Base-by-base conservation (phyloP, 2,888 invertebrate species). In the Ochropleura leucogaster region DNA sequence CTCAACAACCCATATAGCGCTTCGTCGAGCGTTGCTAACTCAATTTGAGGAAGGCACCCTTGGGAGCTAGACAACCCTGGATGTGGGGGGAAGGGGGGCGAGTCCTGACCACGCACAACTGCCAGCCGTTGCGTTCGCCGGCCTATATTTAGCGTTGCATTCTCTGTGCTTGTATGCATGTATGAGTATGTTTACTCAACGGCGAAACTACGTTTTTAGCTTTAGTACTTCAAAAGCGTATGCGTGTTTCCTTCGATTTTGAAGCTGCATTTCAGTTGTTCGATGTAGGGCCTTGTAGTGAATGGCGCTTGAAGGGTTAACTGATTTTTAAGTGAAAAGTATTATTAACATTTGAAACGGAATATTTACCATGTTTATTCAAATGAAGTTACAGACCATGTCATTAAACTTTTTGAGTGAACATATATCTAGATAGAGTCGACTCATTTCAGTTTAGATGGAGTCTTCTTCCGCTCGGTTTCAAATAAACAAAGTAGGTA, bases 71-170 rank as follows among this genome's bases (percentile, higher is more conserved):
- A 89, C 89, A 89, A 75, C 89, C 89, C 89, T 90, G 88, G 77
- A 81, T 80, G 74, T 65, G 66, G 64, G 77, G 85, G 86, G 68
- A 90, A 88, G 88, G 89, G 86, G 83, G 85, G 80, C 78, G 86
- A 93, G 90, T 92, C 95, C 95, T 96, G 95, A 96, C 96, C 96
- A 95, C 91, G 94, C 94, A 93, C 95, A 96, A 95, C 94, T 87
- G 89, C 85, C 89, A 89, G 88, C 89, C 90, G 90, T 88, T 90
- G 87, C 89, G 88, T 87, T 83, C 83, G 71, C 84, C 92, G 92
- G 91, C 93, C 95, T 95, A 96, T 95, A 95, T 95, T 95, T 95
- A 96, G 95, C 92, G 86, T 90, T 94, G 93, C 94, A 94, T 93
- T 92, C 91, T 87, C 89, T 82, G 84, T 87, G 88, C 87, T 87